Conservation (phyloP, 1,140 invertebrate species). For the Varroa destructor region DNA sequence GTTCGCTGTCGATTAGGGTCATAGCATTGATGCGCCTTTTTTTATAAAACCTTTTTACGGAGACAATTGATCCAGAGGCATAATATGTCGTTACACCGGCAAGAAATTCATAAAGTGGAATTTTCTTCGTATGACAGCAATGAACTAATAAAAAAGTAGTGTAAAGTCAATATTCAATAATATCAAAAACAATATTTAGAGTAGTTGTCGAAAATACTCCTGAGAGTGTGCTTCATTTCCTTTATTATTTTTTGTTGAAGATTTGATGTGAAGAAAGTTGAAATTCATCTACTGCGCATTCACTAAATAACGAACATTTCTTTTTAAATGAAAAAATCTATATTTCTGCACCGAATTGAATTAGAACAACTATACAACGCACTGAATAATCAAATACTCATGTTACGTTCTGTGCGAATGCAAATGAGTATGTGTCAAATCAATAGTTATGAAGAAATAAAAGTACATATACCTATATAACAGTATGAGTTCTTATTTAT, state of each 20-base stretch:
- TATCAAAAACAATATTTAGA: constrained; percentile 24
- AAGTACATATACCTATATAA: no score
- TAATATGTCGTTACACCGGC: constrained; percentile 79
- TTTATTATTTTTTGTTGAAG: constrained; percentile 11
- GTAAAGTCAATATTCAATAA: constrained; percentile 9
- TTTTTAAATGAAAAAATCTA: no score
- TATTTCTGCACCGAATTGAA: no score
- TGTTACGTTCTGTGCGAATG: no score
- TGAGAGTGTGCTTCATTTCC: no score
- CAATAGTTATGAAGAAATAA: no score
- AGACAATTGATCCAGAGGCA: constrained; percentile 56
- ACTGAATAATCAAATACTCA: no score
- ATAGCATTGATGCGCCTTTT: constrained; percentile 41
- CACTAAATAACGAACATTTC: no score
- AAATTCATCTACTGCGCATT: neutral
- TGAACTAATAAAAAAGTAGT: constrained; percentile 42
- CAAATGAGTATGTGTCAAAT: no score
- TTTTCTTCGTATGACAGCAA: constrained; percentile 54
- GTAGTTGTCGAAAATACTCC: no score
- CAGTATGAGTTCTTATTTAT: no score
- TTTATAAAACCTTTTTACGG: constrained; percentile 57
- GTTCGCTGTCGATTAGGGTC: constrained; percentile 34
- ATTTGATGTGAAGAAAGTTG: constrained; percentile 28
- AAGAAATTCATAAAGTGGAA: constrained; percentile 55
- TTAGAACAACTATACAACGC: no score